A percentile compares a stretch with the other conserved stretches of the same genome.
phyloP scores from a whole-genome alignment of 2,797 vertebrate genomes.

The Rhabdophis nuchalis region DNA sequence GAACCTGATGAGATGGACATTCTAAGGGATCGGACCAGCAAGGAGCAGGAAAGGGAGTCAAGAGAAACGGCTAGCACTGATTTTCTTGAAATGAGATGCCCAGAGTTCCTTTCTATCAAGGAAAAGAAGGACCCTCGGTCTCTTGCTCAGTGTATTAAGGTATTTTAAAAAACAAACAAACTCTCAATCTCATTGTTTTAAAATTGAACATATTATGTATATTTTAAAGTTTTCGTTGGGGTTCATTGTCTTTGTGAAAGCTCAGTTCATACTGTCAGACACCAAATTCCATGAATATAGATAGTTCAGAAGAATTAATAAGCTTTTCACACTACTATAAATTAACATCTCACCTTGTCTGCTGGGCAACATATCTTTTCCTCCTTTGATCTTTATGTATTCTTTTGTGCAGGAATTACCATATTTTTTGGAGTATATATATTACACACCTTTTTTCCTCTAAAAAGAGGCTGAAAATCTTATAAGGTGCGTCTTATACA shows the following conservation, averaged over 20 bases:
- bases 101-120: constrained; percentile 23
- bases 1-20: constrained; percentile 22
- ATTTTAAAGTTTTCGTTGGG: neutral
- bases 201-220: neutral
- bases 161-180: constrained; percentile 51
- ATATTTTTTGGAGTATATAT: too few relatives aligned
- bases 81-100: constrained; percentile 48
- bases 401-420: neutral
- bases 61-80: constrained; percentile 40
- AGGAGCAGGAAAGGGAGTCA: constrained; percentile 28
- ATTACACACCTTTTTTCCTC: too few relatives aligned
- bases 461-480: too few relatives aligned
- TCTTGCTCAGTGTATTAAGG: constrained; percentile 83
- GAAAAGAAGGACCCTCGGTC: constrained; percentile 63
- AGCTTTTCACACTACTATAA: neutral
- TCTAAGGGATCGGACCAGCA: neutral
- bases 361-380: neutral
- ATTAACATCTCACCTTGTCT: neutral
- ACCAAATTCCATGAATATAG: neutral
- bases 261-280: neutral
- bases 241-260: neutral
- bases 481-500: too few relatives aligned
- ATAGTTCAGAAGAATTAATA: neutral
- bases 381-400: neutral
- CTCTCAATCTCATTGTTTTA: neutral